Conservation (phyloP, 2,888 invertebrate species). For the Aproaerema taeniolella region DNA sequence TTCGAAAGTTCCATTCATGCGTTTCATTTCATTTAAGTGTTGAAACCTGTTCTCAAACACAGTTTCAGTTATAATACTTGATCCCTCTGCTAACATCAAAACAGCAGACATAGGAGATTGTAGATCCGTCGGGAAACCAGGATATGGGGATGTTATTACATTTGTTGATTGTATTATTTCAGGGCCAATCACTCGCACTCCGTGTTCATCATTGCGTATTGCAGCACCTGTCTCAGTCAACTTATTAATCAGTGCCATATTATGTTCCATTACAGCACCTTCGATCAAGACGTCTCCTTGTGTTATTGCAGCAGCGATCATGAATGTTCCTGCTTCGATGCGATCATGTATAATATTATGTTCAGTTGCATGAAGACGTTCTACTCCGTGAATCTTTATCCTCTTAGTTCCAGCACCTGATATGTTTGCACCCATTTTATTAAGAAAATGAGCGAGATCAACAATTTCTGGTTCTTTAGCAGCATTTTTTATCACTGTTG, state of each 20-base stretch:
- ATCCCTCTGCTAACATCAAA: neutral
- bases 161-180: neutral
- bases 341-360: constrained; percentile 17
- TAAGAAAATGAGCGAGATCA: constrained; percentile 16
- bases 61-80: constrained; percentile 9
- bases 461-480: constrained; percentile 21
- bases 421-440: constrained; percentile 18
- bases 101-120: constrained; percentile 2
- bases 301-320: constrained; percentile 21
- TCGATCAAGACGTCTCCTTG: neutral
- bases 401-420: neutral
- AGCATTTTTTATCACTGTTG: constrained; percentile 16
- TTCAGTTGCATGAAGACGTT: neutral
- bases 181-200: neutral
- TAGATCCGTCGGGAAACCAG: constrained; percentile 4
- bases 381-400: neutral
- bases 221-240: neutral
- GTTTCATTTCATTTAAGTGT: constrained; percentile 11
- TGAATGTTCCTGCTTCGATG: constrained; percentile 21
- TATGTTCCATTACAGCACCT: neutral
- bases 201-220: neutral
- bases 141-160: constrained; percentile 1
- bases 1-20: neutral
- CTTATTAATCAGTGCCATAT: neutral
- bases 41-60: constrained; percentile 20